Evolutionary conservation across 2,113 vertebrate species (phyloP).

Genomic region (Catharus fuscescens): DNA sequence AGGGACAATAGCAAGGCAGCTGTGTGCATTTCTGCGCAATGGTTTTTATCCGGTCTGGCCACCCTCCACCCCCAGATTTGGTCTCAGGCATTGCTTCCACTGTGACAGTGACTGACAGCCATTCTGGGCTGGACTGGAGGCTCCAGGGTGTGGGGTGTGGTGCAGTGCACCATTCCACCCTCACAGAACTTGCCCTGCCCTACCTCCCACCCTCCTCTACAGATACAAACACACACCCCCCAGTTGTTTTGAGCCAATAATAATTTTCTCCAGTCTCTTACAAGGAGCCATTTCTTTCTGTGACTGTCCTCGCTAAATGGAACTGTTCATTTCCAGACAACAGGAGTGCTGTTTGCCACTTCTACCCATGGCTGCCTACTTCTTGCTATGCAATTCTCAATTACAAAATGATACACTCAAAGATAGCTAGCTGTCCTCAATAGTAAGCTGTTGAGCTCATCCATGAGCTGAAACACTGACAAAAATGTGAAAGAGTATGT

Average conservation of each 20-base stretch:
- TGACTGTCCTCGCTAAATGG: not conserved
- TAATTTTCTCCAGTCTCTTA: not conserved
- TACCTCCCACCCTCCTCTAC: fast-evolving
- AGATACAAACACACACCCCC: not conserved
- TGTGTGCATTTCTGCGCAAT: fast-evolving
- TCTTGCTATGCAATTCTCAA: not conserved
- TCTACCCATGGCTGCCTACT: not conserved
- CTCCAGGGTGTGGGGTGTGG: not conserved
- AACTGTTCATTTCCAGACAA: not conserved
- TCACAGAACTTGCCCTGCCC: not conserved
- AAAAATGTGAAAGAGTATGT: not conserved
- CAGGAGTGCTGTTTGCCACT: not conserved
- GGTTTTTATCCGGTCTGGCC: not conserved
- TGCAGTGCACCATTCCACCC: not conserved
- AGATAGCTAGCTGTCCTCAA: not conserved
- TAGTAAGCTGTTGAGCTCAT: not conserved
- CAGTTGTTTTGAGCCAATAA: not conserved
- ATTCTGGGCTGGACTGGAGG: not conserved
- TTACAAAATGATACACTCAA: not conserved
- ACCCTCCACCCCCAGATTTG: too few relatives aligned
- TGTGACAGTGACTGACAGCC: not conserved
- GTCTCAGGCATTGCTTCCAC: not conserved
- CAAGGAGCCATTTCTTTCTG: not conserved
- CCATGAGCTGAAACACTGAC: not conserved
- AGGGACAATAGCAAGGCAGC: not conserved